Percentiles rank a stretch among this genome's conserved stretches.
phyloP scores from a whole-genome alignment of 2,888 invertebrate species.

The Calameuta filiformis region DNA sequence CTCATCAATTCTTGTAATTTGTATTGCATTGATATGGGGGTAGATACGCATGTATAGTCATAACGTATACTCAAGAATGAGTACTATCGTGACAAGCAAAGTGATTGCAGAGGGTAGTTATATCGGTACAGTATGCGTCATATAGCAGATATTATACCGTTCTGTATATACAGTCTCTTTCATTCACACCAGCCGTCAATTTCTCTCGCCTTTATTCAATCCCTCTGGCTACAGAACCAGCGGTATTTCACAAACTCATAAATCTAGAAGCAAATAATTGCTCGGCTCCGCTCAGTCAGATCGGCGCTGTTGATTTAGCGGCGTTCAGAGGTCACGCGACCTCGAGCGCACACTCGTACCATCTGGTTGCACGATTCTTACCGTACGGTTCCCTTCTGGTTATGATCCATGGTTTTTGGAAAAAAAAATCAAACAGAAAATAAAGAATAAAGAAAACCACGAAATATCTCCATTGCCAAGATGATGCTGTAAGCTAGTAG shows the following conservation, averaged over 20 bases:
- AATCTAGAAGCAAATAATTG: slow-evolving; percentile 65
- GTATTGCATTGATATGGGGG: background rate
- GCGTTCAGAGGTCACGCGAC: slow-evolving; percentile 55
- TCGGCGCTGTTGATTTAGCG: slow-evolving; percentile 61
- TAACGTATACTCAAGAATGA: background rate
- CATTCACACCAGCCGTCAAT: background rate
- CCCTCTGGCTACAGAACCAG: slow-evolving; percentile 20
- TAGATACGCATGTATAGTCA: background rate
- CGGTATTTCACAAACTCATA: slow-evolving; percentile 58
- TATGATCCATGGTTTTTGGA: background rate
- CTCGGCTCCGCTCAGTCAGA: slow-evolving; percentile 52
- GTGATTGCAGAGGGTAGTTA: background rate
- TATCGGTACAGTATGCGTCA: background rate
- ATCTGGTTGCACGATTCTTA: slow-evolving; percentile 18
- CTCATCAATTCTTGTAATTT: background rate
- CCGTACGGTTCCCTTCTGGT: slow-evolving; percentile 1
- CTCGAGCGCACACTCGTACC: slow-evolving; percentile 17
- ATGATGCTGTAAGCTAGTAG: background rate
- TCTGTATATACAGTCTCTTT: background rate
- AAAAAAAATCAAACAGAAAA: background rate
- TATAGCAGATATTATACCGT: background rate
- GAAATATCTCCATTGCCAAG: background rate
- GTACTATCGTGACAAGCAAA: background rate
- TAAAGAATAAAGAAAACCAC: background rate
- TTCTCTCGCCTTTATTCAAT: slow-evolving; percentile 21